phyloP scores from a whole-genome alignment of 1,140 invertebrate species.

The Ips nitidus region DNA sequence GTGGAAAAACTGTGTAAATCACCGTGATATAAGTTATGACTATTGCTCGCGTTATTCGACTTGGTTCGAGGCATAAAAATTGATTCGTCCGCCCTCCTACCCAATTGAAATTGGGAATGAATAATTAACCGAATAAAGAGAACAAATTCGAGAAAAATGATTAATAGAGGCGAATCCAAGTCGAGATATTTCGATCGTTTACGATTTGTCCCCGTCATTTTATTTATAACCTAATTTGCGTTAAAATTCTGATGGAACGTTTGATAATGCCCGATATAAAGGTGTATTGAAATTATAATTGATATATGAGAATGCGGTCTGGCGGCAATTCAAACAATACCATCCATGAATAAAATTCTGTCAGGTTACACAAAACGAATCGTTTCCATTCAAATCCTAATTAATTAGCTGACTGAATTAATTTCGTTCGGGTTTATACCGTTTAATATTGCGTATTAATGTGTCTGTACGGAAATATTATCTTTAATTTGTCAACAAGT shows the following conservation, averaged over 20 bases:
- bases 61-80: too few species aligned
- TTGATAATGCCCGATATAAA: conserved; percentile 17
- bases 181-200: conserved; percentile 3
- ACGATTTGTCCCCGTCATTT: conserved; percentile 22
- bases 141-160: conserved; percentile 25
- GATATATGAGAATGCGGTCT: conserved; percentile 11
- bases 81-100: too few species aligned
- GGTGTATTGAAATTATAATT: conserved; percentile 18
- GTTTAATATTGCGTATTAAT: neutral
- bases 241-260: conserved; percentile 14
- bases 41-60: too few species aligned
- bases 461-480: too few species aligned
- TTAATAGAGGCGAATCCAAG: conserved; percentile 20
- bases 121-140: conserved; percentile 15
- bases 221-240: conserved; percentile 22
- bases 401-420: neutral
- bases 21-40: too few species aligned
- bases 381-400: conserved; percentile 3
- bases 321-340: neutral
- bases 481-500: too few species aligned
- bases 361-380: conserved; percentile 9
- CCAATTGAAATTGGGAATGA: conserved; percentile 1
- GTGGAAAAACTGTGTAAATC: too few species aligned
- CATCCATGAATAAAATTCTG: conserved; percentile 4
- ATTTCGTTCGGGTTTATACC: neutral